Percentiles rank a stretch among this genome's conserved stretches.
These are phyloP conservation scores for Antechinus stuartii DNA, from an alignment of 2,113 vertebrate species.

Conservation along the genomic window DNA sequence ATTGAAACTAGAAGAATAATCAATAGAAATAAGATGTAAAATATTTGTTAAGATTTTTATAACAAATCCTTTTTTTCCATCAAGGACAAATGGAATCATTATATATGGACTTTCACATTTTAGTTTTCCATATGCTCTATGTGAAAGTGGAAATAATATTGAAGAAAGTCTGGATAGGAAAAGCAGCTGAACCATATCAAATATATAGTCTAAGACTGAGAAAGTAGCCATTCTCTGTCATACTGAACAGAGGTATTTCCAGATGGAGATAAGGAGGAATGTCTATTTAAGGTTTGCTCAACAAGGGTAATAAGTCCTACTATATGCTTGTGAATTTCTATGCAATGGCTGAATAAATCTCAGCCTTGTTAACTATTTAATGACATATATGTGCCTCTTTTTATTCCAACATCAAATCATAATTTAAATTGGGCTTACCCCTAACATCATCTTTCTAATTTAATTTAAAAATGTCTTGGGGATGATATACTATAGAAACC, in stretches of 20 bases:
- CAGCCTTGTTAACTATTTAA: not conserved
- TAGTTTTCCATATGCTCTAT: not conserved
- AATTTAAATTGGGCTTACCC: not conserved
- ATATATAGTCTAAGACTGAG: not conserved
- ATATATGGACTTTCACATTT: not conserved
- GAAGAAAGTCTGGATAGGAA: not conserved
- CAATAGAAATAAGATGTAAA: not conserved
- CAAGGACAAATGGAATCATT: not conserved
- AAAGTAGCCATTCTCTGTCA: not conserved
- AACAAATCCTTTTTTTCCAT: not conserved
- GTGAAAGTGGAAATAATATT: not conserved
- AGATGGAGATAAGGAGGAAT: not conserved
- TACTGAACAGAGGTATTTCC: not conserved
- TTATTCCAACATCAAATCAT: not conserved
- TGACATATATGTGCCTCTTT: not conserved
- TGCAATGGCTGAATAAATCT: not conserved
- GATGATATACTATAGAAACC: not conserved
- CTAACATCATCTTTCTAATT: not conserved
- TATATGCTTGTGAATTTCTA: not conserved
- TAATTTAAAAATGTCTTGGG: not conserved
- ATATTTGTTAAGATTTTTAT: not conserved
- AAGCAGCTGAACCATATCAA: not conserved
- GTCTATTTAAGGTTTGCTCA: not conserved
- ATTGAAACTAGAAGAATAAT: not conserved
- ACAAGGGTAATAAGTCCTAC: not conserved